Conservation (phyloP, 2,888 invertebrate species). For the Ceraclea dissimilis region DNA sequence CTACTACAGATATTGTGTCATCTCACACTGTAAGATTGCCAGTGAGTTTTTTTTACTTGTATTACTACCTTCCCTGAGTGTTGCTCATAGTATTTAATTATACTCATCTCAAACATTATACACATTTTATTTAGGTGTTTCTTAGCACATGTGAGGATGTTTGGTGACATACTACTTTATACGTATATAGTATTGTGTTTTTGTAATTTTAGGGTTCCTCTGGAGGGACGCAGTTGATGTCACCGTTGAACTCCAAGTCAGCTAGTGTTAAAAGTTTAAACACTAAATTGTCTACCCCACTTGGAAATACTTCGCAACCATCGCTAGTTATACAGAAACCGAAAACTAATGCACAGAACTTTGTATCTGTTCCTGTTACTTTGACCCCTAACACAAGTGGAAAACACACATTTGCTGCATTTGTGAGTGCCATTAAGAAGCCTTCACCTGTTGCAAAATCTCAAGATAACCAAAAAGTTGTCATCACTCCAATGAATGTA, state of each 20-base stretch:
- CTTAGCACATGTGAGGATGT: too few species aligned
- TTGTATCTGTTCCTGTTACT: constrained; percentile 41
- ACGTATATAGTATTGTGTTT: too few species aligned
- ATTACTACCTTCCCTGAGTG: background rate
- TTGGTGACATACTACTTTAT: too few species aligned
- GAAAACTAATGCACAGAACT: constrained; percentile 41
- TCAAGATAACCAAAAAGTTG: constrained; percentile 40
- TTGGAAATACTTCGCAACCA: constrained; percentile 40
- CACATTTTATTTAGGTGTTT: too few species aligned
- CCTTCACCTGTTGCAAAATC: constrained; percentile 35
- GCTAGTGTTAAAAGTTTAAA: constrained; percentile 39
- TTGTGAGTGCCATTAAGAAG: constrained; percentile 51
- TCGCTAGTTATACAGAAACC: constrained; percentile 54
- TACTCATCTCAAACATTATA: too few species aligned
- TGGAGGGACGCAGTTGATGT: constrained; percentile 42
- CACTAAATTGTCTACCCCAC: constrained; percentile 39
- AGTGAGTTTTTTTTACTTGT: constrained; percentile 34
- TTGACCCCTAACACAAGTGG: constrained; percentile 37
- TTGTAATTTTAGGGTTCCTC: constrained; percentile 37
- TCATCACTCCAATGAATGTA: constrained; percentile 51
- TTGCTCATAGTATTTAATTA: too few species aligned
- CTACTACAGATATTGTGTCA: constrained; percentile 43
- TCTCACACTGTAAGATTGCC: constrained; percentile 46
- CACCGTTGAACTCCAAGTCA: constrained; percentile 37
- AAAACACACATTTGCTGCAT: constrained; percentile 49